These are phyloP conservation scores for Aphelinus atriplicis DNA, from an alignment of 1,140 invertebrate genomes.

Conservation along the genomic window DNA sequence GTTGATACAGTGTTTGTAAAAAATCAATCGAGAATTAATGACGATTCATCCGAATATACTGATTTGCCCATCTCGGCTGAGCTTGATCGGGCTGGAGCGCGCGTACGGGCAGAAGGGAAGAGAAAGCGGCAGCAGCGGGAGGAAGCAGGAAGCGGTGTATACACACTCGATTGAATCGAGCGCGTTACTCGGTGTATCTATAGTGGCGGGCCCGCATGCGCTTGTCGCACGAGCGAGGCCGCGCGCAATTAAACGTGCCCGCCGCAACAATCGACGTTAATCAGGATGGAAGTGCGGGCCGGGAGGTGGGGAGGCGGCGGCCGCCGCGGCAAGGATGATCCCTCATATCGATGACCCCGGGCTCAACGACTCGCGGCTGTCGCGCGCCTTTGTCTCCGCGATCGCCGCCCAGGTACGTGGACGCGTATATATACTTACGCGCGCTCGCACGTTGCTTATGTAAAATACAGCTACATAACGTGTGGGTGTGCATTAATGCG, in stretches of 20 bases:
- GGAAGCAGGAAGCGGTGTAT: conserved; percentile 33
- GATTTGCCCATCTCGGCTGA: too few species aligned
- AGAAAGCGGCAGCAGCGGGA: not conserved
- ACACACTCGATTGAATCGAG: conserved; percentile 25
- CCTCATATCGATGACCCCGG: conserved; percentile 8
- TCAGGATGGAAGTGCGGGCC: conserved; percentile 21
- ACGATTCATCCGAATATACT: too few species aligned
- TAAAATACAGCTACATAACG: not conserved
- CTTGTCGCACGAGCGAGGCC: conserved; percentile 6
- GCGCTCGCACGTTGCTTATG: conserved; percentile 2
- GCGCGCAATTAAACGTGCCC: conserved; percentile 23
- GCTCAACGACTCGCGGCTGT: conserved; percentile 13
- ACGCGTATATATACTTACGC: not conserved
- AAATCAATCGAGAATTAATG: too few species aligned
- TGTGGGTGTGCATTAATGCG: conserved; percentile 6
- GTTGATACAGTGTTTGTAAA: too few species aligned
- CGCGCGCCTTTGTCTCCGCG: not conserved
- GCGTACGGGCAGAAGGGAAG: too few species aligned
- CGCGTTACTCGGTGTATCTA: not conserved
- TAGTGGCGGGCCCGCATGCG: conserved; percentile 14
- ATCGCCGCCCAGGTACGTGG: not conserved
- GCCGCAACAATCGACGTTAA: conserved; percentile 21
- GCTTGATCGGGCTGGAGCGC: too few species aligned
- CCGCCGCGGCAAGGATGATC: conserved; percentile 25
- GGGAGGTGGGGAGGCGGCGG: not conserved